Evolutionary conservation across 2,888 invertebrate species (phyloP), one percentile per base, ranked within the genome.

Genomic region (Hirtodrosophila cameraria): DNA sequence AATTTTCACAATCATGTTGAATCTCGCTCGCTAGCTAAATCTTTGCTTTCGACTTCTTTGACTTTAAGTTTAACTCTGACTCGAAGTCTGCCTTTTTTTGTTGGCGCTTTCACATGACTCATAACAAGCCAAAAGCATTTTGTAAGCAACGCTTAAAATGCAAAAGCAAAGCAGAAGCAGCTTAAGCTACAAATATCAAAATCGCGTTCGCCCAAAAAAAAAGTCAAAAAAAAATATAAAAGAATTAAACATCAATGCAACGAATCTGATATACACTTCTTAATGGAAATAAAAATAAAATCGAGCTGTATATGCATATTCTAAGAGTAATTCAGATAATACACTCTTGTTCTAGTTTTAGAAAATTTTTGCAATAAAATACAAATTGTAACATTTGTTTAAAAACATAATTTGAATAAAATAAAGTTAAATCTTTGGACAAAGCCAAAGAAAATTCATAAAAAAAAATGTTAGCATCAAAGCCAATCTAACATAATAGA

Each of bases 21-120:
- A 81, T 81, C 86, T 81, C 74, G 74, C 64, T 58, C 31, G 38
- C 49, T 55, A 35, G 54, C 63, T 18, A 48, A 53, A 54, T 69
- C 63, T 61, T 50, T 61, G 45, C 20, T 55, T 53, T 43, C 53
- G 52, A 49, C 62, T 52, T 53, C 33, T 75, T 49, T 57, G 59
- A 45, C 39, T 64, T 57, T 57, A 48, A 38, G 35, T 57, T 33
- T 50, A 30, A 33, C 55, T 75, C 33, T 39, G 48, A 58, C 35
- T 41, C 42, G 62, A 68, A 59, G 52, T 58, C 71, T 55, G 62
- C 42, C 50, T 74, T 54, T 42, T 43, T 31, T 58, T 71, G 43
- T 57, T 58, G 70, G 64, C 78, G 86, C 86, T 82, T 86, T 86
- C 81, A 82, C 81, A 86, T 82, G 81, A 82, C 86, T 82, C 81